Conservation (phyloP, 2,888 invertebrate genomes). For the Agrotis ipsilon region DNA sequence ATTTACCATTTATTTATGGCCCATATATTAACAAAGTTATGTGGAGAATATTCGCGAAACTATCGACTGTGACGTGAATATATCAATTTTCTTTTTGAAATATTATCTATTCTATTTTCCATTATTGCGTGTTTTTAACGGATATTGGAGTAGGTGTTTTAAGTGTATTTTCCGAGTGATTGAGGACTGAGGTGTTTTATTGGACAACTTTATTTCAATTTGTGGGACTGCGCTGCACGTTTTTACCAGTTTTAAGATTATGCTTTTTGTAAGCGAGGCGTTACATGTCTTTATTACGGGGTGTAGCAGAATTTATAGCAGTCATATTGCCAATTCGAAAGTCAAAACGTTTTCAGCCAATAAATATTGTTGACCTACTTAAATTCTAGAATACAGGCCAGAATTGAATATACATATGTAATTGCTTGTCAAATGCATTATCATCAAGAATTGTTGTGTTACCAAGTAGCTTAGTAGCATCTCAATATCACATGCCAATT, state of each 20-base stretch:
- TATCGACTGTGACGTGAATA: not conserved
- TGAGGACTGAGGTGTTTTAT: conserved; percentile 17
- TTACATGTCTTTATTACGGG: conserved; percentile 36
- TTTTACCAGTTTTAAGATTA: not conserved
- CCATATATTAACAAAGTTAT: conserved; percentile 36
- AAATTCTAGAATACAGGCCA: conserved; percentile 11
- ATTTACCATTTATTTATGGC: conserved; percentile 48
- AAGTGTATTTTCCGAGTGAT: conserved; percentile 17
- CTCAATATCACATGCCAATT: conserved; percentile 46
- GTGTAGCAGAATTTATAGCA: conserved; percentile 27
- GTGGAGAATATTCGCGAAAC: conserved; percentile 34
- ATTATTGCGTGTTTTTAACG: conserved; percentile 15
- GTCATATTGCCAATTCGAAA: conserved; percentile 22
- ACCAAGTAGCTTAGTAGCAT: conserved; percentile 17
- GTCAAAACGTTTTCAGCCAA: conserved; percentile 18
- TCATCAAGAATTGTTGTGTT: not conserved
- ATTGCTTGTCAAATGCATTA: conserved; percentile 16
- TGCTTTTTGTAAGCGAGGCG: conserved; percentile 15
- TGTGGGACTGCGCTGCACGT: not conserved
- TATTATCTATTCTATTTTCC: conserved; percentile 28
- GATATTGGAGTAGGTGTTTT: conserved; percentile 16
- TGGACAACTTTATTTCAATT: conserved; percentile 15
- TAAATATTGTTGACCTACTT: conserved; percentile 14
- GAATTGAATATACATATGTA: not conserved
- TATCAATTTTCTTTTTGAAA: conserved; percentile 27